Evolutionary conservation across 2,113 vertebrate genomes (phyloP), one percentile per base, ranked within the genome.

Genomic region (Girardinichthys multiradiatus): DNA sequence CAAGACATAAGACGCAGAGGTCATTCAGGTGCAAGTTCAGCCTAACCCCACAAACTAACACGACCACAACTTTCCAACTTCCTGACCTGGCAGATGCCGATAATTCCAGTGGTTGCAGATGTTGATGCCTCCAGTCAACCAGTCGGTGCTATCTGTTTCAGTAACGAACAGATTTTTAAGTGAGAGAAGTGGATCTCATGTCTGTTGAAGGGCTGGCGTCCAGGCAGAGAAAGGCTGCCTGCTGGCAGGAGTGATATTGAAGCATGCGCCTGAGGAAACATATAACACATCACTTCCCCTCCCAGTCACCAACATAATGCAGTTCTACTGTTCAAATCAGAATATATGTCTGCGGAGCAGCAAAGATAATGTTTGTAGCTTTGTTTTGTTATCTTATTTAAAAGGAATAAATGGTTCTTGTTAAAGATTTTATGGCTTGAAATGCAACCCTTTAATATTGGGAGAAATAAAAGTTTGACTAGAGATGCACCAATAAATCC

Each of bases 71-170:
- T 80, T 74, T 1, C 33, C 4, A 51, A 28, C 29, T 33, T 61
- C 30, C 61, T 58, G 57, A 21, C 39, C 37, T 58, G 58, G 77
- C 73, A 28, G 51, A 57, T 84, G 79, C 68, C 79, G 54, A 61
- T 51, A 45, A 82, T 83, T 80, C 81, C 72, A 68, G 70, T 63
- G 37, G 70, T 70, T 77, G 80, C 92, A 92, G 89, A 86, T 92
- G 91, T 75, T 39, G 6, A 12, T 71, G 85, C 90, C 78, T 71
- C 33, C 62, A 65, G 82, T 73, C 68, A 77, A 76, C 60, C 68
- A 57, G 57, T 67, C 33, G 30, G 19, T 24, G 66, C 39, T 66
- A 61, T 70, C 71, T 70, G 2, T 3, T 68, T 63, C 60, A 57
- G 57, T 77, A 69, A 67, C 19, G 48, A 80, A 69, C 88, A 92